phyloP scores from a whole-genome alignment of 2,113 vertebrate genomes.

The Crypturellus undulatus region DNA sequence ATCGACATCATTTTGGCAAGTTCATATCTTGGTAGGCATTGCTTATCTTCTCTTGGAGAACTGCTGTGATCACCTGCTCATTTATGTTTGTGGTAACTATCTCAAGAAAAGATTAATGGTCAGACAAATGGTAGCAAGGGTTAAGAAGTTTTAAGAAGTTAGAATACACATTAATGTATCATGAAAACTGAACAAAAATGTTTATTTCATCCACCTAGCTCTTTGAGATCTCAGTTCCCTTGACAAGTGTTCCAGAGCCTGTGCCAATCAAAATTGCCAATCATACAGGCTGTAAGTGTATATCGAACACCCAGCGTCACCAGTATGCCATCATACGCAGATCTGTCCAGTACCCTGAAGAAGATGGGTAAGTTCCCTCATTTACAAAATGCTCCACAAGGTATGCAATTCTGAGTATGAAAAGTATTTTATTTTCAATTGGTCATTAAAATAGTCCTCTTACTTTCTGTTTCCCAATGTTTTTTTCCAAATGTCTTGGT shows the following conservation, averaged over 20 bases:
- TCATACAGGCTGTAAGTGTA: slow-evolving; percentile 92
- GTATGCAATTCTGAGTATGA: not conserved
- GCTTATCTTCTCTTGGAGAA: not conserved
- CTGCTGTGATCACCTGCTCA: not conserved
- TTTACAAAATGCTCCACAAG: not conserved
- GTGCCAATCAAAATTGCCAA: slow-evolving; percentile 93
- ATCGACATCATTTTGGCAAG: not conserved
- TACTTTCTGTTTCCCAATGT: not conserved
- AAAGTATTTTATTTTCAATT: not conserved
- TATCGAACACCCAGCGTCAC: slow-evolving; percentile 76
- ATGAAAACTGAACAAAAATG: not conserved
- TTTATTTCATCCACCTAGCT: slow-evolving; percentile 79
- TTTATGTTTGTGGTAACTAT: not conserved
- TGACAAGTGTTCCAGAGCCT: slow-evolving; percentile 91
- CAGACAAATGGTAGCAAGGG: not conserved
- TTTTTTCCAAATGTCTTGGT: not conserved
- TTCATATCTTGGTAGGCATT: not conserved
- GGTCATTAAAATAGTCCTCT: not conserved
- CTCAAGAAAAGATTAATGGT: not conserved
- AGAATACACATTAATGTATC: not conserved
- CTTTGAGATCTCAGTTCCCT: slow-evolving; percentile 89
- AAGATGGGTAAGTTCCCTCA: slow-evolving; percentile 75
- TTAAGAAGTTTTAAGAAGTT: not conserved
- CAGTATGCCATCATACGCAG: slow-evolving; percentile 81
- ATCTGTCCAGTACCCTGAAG: slow-evolving; percentile 76